Percentiles rank a stretch among this genome's conserved stretches.
phyloP scores from a whole-genome alignment of 1,140 invertebrate species.

The Bicyclus anynana region DNA sequence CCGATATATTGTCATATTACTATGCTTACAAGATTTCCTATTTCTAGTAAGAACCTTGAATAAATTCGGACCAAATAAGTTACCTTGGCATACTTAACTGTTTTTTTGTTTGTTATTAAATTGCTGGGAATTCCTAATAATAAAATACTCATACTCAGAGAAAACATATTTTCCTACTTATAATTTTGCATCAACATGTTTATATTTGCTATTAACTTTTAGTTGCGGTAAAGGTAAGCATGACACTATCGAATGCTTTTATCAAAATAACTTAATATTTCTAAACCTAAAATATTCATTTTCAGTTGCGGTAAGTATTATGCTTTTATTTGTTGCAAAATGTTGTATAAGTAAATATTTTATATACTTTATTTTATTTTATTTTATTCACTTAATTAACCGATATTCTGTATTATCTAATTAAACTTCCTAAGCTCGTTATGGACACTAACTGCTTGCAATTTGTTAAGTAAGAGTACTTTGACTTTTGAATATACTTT shows the following conservation, averaged over 20 bases:
- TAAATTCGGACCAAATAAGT: neutral
- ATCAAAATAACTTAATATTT: slow-evolving; percentile 24
- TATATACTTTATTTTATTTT: slow-evolving; percentile 4
- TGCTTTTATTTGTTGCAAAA: neutral
- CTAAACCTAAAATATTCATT: slow-evolving; percentile 27
- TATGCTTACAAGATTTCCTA: neutral
- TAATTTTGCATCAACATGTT: neutral
- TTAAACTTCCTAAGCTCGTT: too few relatives aligned
- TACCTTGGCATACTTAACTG: neutral
- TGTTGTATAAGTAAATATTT: too few relatives aligned
- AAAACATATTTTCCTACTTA: too few relatives aligned
- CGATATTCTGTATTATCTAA: too few relatives aligned
- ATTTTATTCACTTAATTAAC: too few relatives aligned
- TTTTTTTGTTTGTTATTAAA: too few relatives aligned
- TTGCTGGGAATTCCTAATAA: too few relatives aligned
- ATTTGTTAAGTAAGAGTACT: too few relatives aligned
- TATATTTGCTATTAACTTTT: neutral
- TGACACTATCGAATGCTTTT: slow-evolving; percentile 40
- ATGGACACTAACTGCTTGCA: too few relatives aligned
- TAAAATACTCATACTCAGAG: too few relatives aligned
- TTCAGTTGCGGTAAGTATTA: slow-evolving; percentile 42
- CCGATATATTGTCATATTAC: neutral
- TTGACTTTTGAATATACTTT: too few relatives aligned
- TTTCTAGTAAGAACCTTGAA: neutral
- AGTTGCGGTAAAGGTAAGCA: slow-evolving; percentile 41